These are phyloP conservation scores for Pilophorus perplexus DNA, from an alignment of 2,888 invertebrate genomes.

Conservation along the genomic window DNA sequence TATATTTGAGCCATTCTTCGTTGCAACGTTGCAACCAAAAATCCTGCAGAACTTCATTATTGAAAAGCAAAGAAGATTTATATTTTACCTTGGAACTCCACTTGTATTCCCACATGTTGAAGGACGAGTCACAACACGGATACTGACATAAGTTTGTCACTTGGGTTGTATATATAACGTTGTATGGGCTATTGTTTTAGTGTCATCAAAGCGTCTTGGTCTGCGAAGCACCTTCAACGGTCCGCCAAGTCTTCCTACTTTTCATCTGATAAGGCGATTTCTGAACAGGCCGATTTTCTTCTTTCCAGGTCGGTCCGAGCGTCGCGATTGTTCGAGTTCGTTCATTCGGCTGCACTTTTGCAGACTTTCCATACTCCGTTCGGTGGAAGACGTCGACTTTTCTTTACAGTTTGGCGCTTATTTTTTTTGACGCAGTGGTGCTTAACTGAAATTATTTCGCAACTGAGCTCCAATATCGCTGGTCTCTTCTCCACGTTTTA, in stretches of 20 bases:
- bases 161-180: slow-evolving; percentile 28
- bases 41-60: too few species aligned
- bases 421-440: too few species aligned
- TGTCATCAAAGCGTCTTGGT: slow-evolving; percentile 24
- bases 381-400: too few species aligned
- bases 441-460: too few species aligned
- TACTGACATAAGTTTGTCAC: slow-evolving; percentile 28
- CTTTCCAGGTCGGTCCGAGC: slow-evolving; percentile 1
- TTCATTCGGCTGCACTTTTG: slow-evolving; percentile 20
- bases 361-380: too few species aligned
- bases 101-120: slow-evolving; percentile 10
- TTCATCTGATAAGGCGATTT: slow-evolving; percentile 24
- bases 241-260: slow-evolving; percentile 24
- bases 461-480: too few species aligned
- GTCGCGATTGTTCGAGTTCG: slow-evolving; percentile 9
- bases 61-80: too few species aligned
- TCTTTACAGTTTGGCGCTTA: too few species aligned
- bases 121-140: slow-evolving; percentile 7
- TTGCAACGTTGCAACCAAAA: too few species aligned
- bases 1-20: too few species aligned
- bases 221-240: not conserved
- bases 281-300: slow-evolving; percentile 11
- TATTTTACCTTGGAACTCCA: slow-evolving; percentile 13
- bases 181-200: slow-evolving; percentile 21
- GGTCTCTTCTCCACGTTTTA: too few species aligned